Base-by-base conservation (phyloP, 2,113 vertebrate genomes). In the Zapornia atra region DNA sequence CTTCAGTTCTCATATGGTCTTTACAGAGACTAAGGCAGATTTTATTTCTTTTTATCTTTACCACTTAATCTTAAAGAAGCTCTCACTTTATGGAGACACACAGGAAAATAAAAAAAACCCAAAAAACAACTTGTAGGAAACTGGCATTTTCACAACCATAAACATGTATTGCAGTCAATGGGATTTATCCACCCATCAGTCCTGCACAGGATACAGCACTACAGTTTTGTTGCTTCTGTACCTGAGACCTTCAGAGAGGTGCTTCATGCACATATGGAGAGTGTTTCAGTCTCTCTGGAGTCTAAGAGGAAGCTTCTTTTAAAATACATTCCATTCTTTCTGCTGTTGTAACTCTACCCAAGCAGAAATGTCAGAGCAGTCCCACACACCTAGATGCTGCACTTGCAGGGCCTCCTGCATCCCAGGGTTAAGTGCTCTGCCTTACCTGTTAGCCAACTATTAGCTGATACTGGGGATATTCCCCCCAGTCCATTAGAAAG, bases 301-400 rank as follows among this genome's bases (percentile, higher is more conserved):
- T 26, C n/a, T 54, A 68, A 83, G 13, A 26, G 14, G 28, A 85
- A 91, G 40, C 6, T 59, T 83, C 11, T 68, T 76, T 57, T 26
- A 24, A 86, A 83, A 72, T 57, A 6, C 3, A 81, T 80, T 57
- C 34, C 61, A 19, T 60, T 80, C 20, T 76, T 83, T 76, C 31
- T 51, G 31, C 34, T 4, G 3, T 25, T 77, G 25, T 11, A 31
- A 24, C 54, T 68, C 38, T 42, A 40, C 50, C 54, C 40, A 21
- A 81, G 42, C 25, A 91, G 42, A 63, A 83, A 57, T 26, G 4
- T 46, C 2, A 1, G 21, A 34, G 46, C 0, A 0, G 17, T 53
- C 77, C 53, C 46, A 57, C 12, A 11, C 1, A 0, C 24, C 14
- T 6, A 25, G 28, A 18, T 38, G 24, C 11, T 2, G 2, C 10